Base-by-base conservation (phyloP, 1,140 invertebrate genomes). In the Dreissena polymorpha region DNA sequence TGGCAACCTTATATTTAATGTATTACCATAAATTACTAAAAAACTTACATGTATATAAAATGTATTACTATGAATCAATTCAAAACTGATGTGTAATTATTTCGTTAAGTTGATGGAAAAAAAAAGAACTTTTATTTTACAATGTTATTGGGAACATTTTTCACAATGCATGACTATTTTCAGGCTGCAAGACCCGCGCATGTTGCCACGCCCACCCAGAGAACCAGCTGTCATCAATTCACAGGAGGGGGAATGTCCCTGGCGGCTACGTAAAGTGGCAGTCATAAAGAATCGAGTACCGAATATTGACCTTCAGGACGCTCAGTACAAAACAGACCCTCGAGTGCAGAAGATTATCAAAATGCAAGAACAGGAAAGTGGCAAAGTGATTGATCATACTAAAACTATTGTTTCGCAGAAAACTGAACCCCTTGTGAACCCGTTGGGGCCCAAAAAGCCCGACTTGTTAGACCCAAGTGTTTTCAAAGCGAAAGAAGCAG, bases 291-390 rank as follows among this genome's bases (percentile, higher is more conserved):
- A 73, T 8, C 77, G 83, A 73, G 72, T 78, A 39, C 69, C 74
- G 10, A 73, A 84, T 73, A 21, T 92, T 0, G 86, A 91, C 81
- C 39, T 88, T 18, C 77, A 83, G 51, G 87, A 91, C 78, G 64
- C 83, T 10, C 65, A 76, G 29, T 90, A 84, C 64, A 88, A 87
- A 72, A 71, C 83, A 82, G 90, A 91, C 80, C 90, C 90, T 13
- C 82, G 90, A 50, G 85, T 90, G 29, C 87, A 90, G 83, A 87
- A 88, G 81, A 72, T 86, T 27, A 57, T 86, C 8, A 83, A 83
- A 75, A 13, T 74, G 49, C 80, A 83, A 65, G 72, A 74, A 69
- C 27, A 71, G 27, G 78, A 80, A 68, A 80, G 68, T 80, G 78
- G 78, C 13, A 70, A 80, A 72, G 78, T 80, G 55, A 80, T 80